phyloP scores from a whole-genome alignment of 1,140 invertebrate genomes.

The Melipona quadrifasciata region DNA sequence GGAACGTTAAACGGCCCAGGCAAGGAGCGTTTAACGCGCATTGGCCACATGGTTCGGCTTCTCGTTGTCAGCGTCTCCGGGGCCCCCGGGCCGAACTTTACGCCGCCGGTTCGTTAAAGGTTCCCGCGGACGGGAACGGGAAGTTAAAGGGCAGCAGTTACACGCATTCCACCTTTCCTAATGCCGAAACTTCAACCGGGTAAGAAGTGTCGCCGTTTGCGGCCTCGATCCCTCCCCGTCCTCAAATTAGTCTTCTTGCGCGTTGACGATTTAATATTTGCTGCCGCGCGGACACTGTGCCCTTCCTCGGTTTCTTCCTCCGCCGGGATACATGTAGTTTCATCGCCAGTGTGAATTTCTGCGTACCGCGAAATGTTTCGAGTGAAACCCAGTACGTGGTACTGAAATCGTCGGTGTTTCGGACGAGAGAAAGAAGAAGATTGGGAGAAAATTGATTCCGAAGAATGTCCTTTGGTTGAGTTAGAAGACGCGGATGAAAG shows the following conservation, averaged over 20 bases:
- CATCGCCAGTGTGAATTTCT: neutral
- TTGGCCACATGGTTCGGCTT: slow-evolving; percentile 64
- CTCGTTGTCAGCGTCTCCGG: slow-evolving; percentile 53
- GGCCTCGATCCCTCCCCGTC: neutral
- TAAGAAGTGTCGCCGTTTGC: slow-evolving; percentile 30
- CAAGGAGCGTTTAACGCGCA: slow-evolving; percentile 51
- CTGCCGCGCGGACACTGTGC: neutral
- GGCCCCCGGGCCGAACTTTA: slow-evolving; percentile 35
- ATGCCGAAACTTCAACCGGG: slow-evolving; percentile 42
- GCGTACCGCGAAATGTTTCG: neutral
- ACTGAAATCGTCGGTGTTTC: neutral
- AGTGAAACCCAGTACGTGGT: too few species aligned
- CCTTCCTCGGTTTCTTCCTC: neutral
- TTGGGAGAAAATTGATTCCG: too few species aligned
- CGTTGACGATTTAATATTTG: slow-evolving; percentile 41
- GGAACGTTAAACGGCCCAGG: slow-evolving; percentile 58
- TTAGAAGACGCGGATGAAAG: too few species aligned
- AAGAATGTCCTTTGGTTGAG: neutral
- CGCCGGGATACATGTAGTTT: neutral
- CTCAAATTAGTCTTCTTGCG: slow-evolving; percentile 38
- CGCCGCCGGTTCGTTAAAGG: slow-evolving; percentile 47
- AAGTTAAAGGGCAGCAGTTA: slow-evolving; percentile 45
- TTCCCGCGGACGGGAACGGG: slow-evolving; percentile 4
- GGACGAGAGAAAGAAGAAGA: neutral
- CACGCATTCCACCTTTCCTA: slow-evolving; percentile 46